A percentile compares a stretch with the other conserved stretches of the same genome.
phyloP scores from a whole-genome alignment of 2,113 vertebrate genomes.

The Ahaetulla prasina region DNA sequence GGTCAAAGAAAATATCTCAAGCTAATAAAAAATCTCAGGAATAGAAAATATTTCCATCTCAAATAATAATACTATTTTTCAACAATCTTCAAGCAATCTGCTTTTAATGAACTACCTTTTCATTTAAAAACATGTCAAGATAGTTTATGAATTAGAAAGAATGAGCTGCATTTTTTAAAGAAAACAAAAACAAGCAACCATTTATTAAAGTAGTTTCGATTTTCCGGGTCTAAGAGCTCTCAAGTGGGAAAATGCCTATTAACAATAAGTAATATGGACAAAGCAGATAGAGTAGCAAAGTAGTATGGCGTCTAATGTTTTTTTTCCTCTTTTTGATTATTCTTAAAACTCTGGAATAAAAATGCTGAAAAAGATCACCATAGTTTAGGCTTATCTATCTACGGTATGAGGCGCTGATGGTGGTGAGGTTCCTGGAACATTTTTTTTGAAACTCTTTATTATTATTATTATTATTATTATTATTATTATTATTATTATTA shows the following conservation, averaged over 20 bases:
- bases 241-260: not conserved
- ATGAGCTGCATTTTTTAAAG: not conserved
- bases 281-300: not conserved
- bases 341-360: not conserved
- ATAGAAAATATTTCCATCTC: not conserved
- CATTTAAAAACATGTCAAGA: not conserved
- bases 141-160: not conserved
- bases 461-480: too few species aligned
- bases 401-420: not conserved
- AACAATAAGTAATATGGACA: not conserved
- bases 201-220: not conserved
- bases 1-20: not conserved
- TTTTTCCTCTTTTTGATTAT: not conserved
- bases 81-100: not conserved
- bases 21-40: not conserved
- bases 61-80: not conserved
- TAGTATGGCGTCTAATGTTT: not conserved
- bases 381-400: not conserved
- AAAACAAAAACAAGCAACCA: not conserved
- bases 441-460: too few species aligned
- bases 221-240: not conserved
- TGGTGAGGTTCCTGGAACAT: not conserved
- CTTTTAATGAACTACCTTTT: not conserved
- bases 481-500: too few species aligned
- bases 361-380: not conserved